Conservation (phyloP, 2,113 vertebrate species). For the Struthio camelus region DNA sequence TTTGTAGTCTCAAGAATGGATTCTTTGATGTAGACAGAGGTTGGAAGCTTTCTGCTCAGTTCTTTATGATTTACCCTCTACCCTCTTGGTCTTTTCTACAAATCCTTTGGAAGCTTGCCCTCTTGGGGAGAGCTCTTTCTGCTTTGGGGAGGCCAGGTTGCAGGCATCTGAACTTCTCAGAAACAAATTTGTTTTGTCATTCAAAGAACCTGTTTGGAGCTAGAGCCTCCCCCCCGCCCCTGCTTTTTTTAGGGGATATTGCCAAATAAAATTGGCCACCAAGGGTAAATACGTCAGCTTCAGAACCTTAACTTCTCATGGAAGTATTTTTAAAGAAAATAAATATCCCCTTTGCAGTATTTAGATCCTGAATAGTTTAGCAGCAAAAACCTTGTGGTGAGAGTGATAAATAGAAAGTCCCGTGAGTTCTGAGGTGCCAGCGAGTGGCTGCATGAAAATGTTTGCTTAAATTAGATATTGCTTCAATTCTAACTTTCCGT, state of each 20-base stretch:
- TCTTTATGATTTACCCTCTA: neutral
- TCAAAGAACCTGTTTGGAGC: slow-evolving; percentile 16
- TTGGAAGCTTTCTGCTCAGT: neutral
- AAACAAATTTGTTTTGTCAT: slow-evolving; percentile 9
- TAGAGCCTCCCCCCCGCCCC: too few relatives aligned
- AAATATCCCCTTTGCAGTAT: neutral
- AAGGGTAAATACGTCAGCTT: neutral
- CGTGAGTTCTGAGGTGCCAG: neutral
- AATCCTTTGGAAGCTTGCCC: neutral
- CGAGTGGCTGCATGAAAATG: neutral
- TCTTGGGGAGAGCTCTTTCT: neutral
- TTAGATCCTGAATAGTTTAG: neutral
- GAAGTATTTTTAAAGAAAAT: slow-evolving; percentile 52
- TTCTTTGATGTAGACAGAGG: neutral
- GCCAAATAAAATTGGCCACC: slow-evolving; percentile 27
- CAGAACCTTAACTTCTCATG: slow-evolving; percentile 11
- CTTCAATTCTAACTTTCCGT: slow-evolving; percentile 20
- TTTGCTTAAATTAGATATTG: slow-evolving; percentile 41
- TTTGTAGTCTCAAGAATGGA: neutral
- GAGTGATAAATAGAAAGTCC: neutral
- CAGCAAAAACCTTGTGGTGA: neutral
- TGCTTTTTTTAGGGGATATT: slow-evolving; percentile 63
- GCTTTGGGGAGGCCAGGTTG: neutral
- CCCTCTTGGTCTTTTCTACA: neutral
- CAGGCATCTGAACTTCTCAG: slow-evolving; percentile 6